These are phyloP conservation scores for Macaria notata DNA, from an alignment of 2,888 invertebrate genomes.

Conservation along the genomic window DNA sequence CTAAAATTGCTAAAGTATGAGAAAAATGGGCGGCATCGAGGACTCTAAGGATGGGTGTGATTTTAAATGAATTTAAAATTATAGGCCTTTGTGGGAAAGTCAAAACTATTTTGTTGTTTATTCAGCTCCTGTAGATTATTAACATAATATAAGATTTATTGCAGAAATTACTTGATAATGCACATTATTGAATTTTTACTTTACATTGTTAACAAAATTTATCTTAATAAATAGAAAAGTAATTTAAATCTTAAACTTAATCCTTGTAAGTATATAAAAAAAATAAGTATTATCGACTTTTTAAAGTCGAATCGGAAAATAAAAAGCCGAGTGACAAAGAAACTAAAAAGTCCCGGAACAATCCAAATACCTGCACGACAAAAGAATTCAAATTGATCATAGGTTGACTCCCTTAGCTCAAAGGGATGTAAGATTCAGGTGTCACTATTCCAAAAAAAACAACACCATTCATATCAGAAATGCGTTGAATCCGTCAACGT, in stretches of 20 bases:
- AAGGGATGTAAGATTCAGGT: slow-evolving; percentile 72
- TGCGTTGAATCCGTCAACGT: slow-evolving; percentile 62
- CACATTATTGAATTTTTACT: too few relatives aligned
- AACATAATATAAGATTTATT: too few relatives aligned
- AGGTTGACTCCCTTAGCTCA: slow-evolving; percentile 48
- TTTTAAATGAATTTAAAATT: slow-evolving; percentile 27
- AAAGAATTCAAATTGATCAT: slow-evolving; percentile 66
- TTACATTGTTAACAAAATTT: too few relatives aligned
- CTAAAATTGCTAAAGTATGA: slow-evolving; percentile 37
- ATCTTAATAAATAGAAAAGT: too few relatives aligned
- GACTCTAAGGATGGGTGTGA: slow-evolving; percentile 25
- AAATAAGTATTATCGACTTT: too few relatives aligned
- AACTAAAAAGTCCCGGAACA: slow-evolving; percentile 21
- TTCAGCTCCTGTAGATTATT: neutral
- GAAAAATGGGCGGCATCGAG: slow-evolving; percentile 45
- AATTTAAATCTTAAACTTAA: too few relatives aligned
- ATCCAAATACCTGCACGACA: slow-evolving; percentile 53
- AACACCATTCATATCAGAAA: slow-evolving; percentile 50
- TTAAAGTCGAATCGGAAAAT: neutral
- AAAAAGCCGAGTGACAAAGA: slow-evolving; percentile 13
- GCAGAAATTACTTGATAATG: too few relatives aligned
- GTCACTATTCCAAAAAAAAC: slow-evolving; percentile 59
- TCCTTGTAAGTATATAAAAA: too few relatives aligned
- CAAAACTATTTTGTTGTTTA: slow-evolving; percentile 10
- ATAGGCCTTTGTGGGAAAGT: slow-evolving; percentile 30